Base-by-base conservation (phyloP, 2,797 vertebrate genomes). In the Pipistrellus pygmaeus region DNA sequence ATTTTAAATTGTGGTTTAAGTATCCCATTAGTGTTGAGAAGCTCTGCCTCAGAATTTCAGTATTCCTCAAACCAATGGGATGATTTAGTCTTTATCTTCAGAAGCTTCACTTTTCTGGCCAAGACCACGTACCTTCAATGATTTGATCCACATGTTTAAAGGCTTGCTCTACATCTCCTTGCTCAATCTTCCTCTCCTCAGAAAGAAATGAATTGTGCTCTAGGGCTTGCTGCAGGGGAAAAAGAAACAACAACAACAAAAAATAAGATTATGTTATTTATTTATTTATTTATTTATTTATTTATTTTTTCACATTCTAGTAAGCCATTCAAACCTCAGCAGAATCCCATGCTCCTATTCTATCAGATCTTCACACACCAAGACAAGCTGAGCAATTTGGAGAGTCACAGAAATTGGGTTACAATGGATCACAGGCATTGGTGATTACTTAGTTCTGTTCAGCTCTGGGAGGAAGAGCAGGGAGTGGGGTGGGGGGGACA, bases 71-170 rank as follows among this genome's bases (percentile, higher is more conserved):
- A 44, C 35, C 30, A 75, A 30, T 14, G 27, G 8, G 48, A 6
- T 55, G 23, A 72, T 68, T 38, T 11, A 80, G 27, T 77, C 64
- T 82, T 60, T 11, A 13, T 3, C 38, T 23, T 25, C 2, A 85
- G 35, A 51, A 73, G 35, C 15, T 51, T 68, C 64, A 2, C 13
- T 53, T 80, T 71, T 77, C 12, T 55, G 17, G 5, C n/a, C 12
- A 35, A n/a, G 51, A 48, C 0, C 5, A 62, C 95, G 68, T 97
- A 98, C 98, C 98, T 98, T 98, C 96, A 91, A 97, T 85, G 66
- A 98, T 96, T 83, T 97, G 91, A 72, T 98, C 96, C 88, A 96
- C 97, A 3, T 96, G 60, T 46, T 96, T 86, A 93, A 98, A 98
- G 85, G 95, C 97, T 78, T 94, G 25, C 15, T 97, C 96, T 48